Percentiles rank a stretch among this genome's conserved stretches.
phyloP scores from a whole-genome alignment of 35 echinoderm and acorn worm genomes.

The Chiridota heheva region DNA sequence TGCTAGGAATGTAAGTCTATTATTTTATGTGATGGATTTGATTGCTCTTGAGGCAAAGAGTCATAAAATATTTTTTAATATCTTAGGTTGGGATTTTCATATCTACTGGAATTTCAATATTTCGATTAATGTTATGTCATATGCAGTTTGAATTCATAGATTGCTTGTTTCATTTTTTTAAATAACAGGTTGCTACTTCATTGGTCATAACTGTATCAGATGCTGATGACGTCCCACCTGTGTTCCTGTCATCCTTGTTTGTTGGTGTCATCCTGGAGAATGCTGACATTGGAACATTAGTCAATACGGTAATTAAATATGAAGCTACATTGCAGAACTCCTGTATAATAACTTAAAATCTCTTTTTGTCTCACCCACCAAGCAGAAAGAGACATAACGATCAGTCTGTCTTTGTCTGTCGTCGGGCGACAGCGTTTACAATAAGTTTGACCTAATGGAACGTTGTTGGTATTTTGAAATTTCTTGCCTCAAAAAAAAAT shows the following conservation, averaged over 20 bases:
- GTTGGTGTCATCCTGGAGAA: conserved; percentile 65
- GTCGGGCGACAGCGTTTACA: too few species aligned
- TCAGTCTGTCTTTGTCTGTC: too few species aligned
- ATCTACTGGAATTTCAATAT: not conserved
- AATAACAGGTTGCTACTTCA: conserved; percentile 38
- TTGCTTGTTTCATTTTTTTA: too few species aligned
- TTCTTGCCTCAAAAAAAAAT: too few species aligned
- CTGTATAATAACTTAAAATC: too few species aligned
- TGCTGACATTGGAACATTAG: conserved; percentile 20
- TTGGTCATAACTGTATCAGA: conserved; percentile 70
- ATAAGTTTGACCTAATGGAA: too few species aligned
- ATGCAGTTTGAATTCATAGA: too few species aligned
- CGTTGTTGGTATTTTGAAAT: too few species aligned
- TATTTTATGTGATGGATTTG: not conserved
- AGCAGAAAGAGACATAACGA: too few species aligned
- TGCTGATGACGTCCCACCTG: conserved; percentile 42
- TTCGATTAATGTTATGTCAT: too few species aligned
- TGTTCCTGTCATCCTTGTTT: conserved; percentile 41
- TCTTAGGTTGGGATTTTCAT: not conserved
- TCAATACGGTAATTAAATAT: conserved; percentile 45
- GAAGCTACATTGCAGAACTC: too few species aligned
- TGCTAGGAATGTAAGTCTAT: conserved; percentile 60
- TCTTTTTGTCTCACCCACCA: too few species aligned
- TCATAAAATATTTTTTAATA: not conserved
- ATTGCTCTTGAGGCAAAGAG: not conserved